Evolutionary conservation across 2,797 vertebrate genomes (phyloP), one percentile per base, ranked within the genome.

Genomic region (Pseudopleuronectes americanus): DNA sequence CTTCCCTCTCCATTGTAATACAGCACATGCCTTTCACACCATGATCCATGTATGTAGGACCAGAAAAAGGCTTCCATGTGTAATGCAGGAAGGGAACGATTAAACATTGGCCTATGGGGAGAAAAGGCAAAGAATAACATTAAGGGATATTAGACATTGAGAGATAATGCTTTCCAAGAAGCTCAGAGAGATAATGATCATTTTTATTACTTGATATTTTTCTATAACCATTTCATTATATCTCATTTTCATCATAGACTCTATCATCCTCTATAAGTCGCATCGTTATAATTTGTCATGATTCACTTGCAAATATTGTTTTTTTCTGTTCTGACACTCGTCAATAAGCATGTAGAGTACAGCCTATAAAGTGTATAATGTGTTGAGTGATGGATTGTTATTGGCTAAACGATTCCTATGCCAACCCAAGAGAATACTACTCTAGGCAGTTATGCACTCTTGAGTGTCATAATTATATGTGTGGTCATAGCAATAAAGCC

Each of bases 11-110:
- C 28, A 49, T 66, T 75, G 73, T 73, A 28, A 38, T 71, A 12
- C 36, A 38, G 64, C 47, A 51, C 69, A 45, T 75, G 7, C 41
- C 55, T 58, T 52, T 54, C 33, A 66, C 52, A 57, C 36, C 24
- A 51, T 45, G 19, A n/a, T 21, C 4, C 4, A 13, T 4, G 56
- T 38, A 12, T 38, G 36, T 12, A 55, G 51, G 26, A 61, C 74
- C 43, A 64, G 17, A 57, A 24, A 31, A 36, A 36, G 3, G 41
- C 19, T 36, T 21, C 54, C 43, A 8, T 17, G 16, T 31, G 26
- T 54, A 38, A 61, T 23, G 26, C 12, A 6, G 36, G 36, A 36
- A 3, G 10, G 9, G 16, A 6, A 43, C 3, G 16, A 43, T 1
- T 16, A 14, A 17, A 41, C 10, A 33, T 33, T 33, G 31, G 31